Evolutionary conservation across 2,113 vertebrate genomes (phyloP), one percentile per base, ranked within the genome.

Genomic region (Phoenicopterus ruber): DNA sequence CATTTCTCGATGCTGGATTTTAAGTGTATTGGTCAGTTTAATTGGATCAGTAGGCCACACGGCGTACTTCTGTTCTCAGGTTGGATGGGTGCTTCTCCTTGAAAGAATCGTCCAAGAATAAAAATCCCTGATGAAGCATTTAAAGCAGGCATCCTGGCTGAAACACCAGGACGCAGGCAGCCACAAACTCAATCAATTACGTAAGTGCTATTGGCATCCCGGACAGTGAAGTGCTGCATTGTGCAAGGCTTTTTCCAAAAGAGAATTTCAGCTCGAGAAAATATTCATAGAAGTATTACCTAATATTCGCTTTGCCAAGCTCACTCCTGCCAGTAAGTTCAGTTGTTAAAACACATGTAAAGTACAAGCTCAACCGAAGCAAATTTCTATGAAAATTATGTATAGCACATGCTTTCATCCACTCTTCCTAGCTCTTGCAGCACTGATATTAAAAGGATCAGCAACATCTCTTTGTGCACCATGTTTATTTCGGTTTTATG

Each of bases 41-140:
- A 96, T 91, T 79, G 80, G 80, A 94, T 96, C 92, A 91, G 83
- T n/a, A 72, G 96, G 90, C 59, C 74, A 70, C 78, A 82, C 34
- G 66, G 38, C 2, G 0, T 44, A 84, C 38, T 82, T 65, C 44
- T 91, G 66, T 82, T 94, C 89, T 91, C 47, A 25, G 59, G 18
- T 5, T 93, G 91, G 81, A 91, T 66, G 91, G 71, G 82, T 65
- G 81, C 50, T 94, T 88, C 93, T 95, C 84, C 95, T 95, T 94
- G 95, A 96, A 66, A 87, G 81, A 80, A 76, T 88, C 66, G 63
- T 96, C 70, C 94, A 89, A 94, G 93, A 95, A 84, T 73, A 85
- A 96, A 95, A 95, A 89, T 62, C 86, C 93, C 94, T 95, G 94
- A 97, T 58, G 29, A 83, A 94, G 97, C 96, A 86, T 96, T 97